Conservation (phyloP, 2,888 invertebrate species). For the Agonopterix alstromeriana region DNA sequence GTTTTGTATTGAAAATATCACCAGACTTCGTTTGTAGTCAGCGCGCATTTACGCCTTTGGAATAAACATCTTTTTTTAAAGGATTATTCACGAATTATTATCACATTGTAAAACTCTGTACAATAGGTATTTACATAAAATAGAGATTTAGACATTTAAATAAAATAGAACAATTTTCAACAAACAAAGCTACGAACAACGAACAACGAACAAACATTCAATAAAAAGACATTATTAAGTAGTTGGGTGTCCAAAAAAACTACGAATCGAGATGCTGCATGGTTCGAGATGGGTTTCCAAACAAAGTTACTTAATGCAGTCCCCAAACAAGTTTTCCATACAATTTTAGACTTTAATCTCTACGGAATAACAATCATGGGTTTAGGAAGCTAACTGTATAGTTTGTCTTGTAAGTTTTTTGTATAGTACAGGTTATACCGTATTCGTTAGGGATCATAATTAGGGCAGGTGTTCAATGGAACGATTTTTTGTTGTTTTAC, state of each 20-base stretch:
- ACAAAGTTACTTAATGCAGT: slow-evolving; percentile 14
- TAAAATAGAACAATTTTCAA: slow-evolving; percentile 4
- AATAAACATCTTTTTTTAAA: too few relatives aligned
- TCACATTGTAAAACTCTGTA: not conserved
- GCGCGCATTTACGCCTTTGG: too few relatives aligned
- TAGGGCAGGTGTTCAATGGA: slow-evolving; percentile 63
- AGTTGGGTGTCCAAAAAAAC: slow-evolving; percentile 40
- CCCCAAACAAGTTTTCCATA: not conserved
- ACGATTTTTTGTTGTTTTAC: slow-evolving; percentile 24
- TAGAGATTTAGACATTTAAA: not conserved
- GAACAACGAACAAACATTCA: slow-evolving; percentile 30
- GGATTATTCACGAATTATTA: not conserved
- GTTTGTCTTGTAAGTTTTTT: slow-evolving; percentile 17
- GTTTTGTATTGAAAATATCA: too few relatives aligned
- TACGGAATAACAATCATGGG: too few relatives aligned
- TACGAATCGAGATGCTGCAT: slow-evolving; percentile 24
- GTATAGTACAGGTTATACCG: slow-evolving; percentile 44
- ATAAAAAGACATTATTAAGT: slow-evolving; percentile 60
- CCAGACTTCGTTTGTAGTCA: too few relatives aligned
- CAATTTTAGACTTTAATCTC: slow-evolving; percentile 21
- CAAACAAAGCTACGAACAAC: slow-evolving; percentile 21
- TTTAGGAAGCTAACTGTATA: too few relatives aligned
- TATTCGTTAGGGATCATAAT: slow-evolving; percentile 47
- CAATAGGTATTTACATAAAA: too few relatives aligned
- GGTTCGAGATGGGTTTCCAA: slow-evolving; percentile 27